phyloP scores from a whole-genome alignment of 2,888 invertebrate species.

The Tetrapedia diversipes region DNA sequence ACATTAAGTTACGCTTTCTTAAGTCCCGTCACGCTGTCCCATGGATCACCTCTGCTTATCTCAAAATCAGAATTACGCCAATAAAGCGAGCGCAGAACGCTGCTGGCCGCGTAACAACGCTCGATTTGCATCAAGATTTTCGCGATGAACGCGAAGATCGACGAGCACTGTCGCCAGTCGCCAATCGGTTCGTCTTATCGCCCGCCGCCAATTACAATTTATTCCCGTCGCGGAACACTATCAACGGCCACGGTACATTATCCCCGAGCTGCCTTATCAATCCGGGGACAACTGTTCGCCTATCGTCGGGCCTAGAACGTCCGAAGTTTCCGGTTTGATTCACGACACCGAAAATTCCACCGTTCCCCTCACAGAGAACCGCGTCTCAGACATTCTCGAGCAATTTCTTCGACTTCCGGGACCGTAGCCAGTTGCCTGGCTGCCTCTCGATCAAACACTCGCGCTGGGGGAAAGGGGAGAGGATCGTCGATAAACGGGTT shows the following conservation, averaged over 20 bases:
- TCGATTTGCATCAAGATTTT: neutral
- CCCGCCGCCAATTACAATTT: constrained; percentile 9
- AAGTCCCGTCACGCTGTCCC: too few relatives aligned
- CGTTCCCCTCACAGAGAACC: neutral
- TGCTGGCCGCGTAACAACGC: too few relatives aligned
- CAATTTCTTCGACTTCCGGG: neutral
- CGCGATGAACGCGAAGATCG: neutral
- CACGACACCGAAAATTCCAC: neutral
- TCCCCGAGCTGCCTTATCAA: constrained; percentile 7
- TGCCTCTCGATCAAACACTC: neutral
- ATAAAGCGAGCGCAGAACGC: too few relatives aligned
- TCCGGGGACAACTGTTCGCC: neutral
- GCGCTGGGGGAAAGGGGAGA: neutral
- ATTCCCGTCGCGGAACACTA: neutral
- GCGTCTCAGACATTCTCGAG: neutral
- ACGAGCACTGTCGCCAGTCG: neutral
- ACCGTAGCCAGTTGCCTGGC: neutral
- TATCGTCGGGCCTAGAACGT: neutral
- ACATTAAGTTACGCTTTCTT: too few relatives aligned
- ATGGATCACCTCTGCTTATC: too few relatives aligned
- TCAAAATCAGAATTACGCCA: too few relatives aligned
- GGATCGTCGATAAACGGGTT: neutral
- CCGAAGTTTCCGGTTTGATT: neutral
- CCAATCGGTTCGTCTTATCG: neutral
- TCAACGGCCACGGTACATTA: constrained; percentile 11